Conservation (phyloP, 2,113 vertebrate species). For the Corythornis vintsioides region DNA sequence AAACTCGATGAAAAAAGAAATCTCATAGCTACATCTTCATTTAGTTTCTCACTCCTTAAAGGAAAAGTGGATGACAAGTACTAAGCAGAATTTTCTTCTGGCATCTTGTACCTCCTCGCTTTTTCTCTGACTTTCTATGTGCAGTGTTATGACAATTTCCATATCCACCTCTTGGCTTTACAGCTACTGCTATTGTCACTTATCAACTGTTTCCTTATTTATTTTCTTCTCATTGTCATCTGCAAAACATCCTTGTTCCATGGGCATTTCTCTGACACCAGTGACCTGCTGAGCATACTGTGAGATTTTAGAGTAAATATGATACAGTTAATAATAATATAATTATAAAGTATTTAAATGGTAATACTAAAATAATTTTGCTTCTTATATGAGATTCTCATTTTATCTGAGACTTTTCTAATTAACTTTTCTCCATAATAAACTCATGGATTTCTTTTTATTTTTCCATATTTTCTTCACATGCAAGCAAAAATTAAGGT, state of each 20-base stretch:
- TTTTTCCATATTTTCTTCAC: background rate
- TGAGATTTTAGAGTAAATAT: background rate
- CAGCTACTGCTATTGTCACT: background rate
- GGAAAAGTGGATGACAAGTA: background rate
- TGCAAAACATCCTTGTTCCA: background rate
- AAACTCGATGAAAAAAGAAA: background rate
- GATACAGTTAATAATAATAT: background rate
- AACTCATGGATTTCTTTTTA: background rate
- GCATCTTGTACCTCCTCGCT: rapidly evolving
- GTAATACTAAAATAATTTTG: background rate
- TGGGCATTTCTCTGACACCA: background rate
- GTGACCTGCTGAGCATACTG: background rate
- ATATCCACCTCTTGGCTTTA: background rate
- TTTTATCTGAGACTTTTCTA: background rate
- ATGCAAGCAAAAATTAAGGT: background rate
- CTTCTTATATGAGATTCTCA: background rate
- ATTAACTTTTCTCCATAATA: background rate
- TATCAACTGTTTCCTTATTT: background rate
- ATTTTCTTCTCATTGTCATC: background rate
- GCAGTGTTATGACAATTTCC: background rate
- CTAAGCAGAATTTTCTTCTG: background rate
- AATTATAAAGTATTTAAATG: background rate
- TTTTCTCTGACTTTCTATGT: background rate
- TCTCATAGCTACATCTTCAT: background rate
- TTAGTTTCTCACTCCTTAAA: background rate